phyloP scores from a whole-genome alignment of 1,140 invertebrate species.

The Neotoxoptera formosana region DNA sequence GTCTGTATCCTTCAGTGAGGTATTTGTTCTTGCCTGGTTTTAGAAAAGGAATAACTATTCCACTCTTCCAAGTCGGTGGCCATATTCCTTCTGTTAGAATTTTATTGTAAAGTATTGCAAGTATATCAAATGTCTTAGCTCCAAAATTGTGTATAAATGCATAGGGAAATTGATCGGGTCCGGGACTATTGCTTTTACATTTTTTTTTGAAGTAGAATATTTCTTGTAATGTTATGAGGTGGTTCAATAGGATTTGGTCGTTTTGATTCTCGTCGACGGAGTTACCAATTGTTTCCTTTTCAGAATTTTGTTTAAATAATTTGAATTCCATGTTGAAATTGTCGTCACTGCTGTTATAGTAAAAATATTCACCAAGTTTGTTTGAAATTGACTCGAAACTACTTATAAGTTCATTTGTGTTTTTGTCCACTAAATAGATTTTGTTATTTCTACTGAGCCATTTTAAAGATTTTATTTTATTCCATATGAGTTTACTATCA shows the following conservation, averaged over 20 bases:
- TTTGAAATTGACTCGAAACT: background rate
- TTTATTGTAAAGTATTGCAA: background rate
- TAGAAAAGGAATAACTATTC: background rate
- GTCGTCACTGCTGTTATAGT: background rate
- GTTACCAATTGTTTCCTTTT: background rate
- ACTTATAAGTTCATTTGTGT: background rate
- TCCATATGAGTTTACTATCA: no score
- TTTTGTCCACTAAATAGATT: background rate
- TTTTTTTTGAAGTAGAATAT: background rate
- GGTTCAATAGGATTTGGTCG: background rate
- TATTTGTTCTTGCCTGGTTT: background rate
- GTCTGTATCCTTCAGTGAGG: background rate
- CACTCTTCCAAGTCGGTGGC: background rate
- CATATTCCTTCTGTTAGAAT: background rate
- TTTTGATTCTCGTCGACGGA: background rate
- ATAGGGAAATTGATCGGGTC: background rate
- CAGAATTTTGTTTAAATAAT: background rate
- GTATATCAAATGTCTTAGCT: no score
- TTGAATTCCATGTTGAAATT: background rate
- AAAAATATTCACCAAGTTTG: background rate
- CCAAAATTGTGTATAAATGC: background rate
- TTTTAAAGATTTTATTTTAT: no score
- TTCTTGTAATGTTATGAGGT: background rate
- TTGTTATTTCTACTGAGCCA: background rate
- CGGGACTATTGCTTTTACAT: no score